Conservation (phyloP, 2,113 vertebrate genomes). For the Nannobrachium achirus region DNA sequence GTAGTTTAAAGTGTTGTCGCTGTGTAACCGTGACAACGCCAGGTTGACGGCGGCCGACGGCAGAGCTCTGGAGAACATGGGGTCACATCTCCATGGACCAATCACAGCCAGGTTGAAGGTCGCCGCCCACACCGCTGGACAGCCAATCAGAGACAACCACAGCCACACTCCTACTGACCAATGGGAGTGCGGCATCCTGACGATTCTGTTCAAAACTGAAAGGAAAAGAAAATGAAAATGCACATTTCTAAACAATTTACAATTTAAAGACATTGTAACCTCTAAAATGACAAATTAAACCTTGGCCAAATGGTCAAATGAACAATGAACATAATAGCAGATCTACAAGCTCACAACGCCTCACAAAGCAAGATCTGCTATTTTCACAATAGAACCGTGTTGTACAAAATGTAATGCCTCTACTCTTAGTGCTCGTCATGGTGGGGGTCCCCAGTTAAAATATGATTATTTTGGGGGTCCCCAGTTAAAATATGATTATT, state of each 20-base stretch:
- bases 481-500: no score
- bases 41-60: constrained; percentile 79
- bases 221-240: neutral
- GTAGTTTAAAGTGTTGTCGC: constrained; percentile 68
- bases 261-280: no score
- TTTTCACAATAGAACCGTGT: no score
- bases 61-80: constrained; percentile 79
- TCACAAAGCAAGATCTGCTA: no score
- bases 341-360: no score
- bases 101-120: constrained; percentile 84
- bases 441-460: no score
- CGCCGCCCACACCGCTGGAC: neutral
- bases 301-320: constrained; percentile 1
- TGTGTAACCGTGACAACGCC: constrained; percentile 79
- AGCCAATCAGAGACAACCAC: constrained; percentile 50
- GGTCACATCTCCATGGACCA: constrained; percentile 88
- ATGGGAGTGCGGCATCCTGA: constrained; percentile 41
- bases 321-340: no score
- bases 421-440: no score
- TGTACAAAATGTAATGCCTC: no score
- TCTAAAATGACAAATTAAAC: neutral
- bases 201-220: constrained; percentile 7
- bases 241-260: no score
- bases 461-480: no score
- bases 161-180: constrained; percentile 38